A percentile compares a stretch with the other conserved stretches of the same genome.
Conservation (phyloP, 2,888 invertebrate genomes). For the Brenthis daphne region DNA sequence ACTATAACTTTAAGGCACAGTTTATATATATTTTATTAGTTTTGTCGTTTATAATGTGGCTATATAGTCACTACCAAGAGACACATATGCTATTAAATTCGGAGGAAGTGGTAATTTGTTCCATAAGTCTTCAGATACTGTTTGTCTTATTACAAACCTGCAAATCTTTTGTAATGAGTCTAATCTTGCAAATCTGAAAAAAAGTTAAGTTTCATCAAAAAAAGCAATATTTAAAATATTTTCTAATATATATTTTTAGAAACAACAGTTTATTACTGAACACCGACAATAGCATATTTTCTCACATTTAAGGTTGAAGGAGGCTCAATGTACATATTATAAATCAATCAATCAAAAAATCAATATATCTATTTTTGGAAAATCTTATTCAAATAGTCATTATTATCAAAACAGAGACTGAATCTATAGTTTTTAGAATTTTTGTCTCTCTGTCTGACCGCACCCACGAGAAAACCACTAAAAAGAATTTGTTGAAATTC, state of each 20-base stretch:
- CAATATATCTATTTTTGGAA: no score
- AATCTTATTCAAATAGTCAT: no score
- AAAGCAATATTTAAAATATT: no score
- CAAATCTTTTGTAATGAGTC: slow-evolving; percentile 87
- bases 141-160: slow-evolving; percentile 88
- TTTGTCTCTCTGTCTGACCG: no score
- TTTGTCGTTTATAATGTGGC: slow-evolving; percentile 57
- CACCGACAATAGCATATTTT: neutral
- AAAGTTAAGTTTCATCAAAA: neutral
- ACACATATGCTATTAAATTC: slow-evolving; percentile 72
- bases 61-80: slow-evolving; percentile 78
- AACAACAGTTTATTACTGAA: no score
- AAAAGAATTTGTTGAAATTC: no score
- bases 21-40: slow-evolving; percentile 35
- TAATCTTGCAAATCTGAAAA: slow-evolving; percentile 85
- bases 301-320: neutral
- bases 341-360: no score
- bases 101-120: slow-evolving; percentile 85
- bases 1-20: slow-evolving; percentile 57
- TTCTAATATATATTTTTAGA: no score
- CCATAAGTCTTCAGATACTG: slow-evolving; percentile 85
- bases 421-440: no score
- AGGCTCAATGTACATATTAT: no score
- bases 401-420: no score
- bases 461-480: no score